Evolutionary conservation across 2,797 vertebrate species (phyloP), one percentile per base, ranked within the genome.

Genomic region (Sebastes itinus): DNA sequence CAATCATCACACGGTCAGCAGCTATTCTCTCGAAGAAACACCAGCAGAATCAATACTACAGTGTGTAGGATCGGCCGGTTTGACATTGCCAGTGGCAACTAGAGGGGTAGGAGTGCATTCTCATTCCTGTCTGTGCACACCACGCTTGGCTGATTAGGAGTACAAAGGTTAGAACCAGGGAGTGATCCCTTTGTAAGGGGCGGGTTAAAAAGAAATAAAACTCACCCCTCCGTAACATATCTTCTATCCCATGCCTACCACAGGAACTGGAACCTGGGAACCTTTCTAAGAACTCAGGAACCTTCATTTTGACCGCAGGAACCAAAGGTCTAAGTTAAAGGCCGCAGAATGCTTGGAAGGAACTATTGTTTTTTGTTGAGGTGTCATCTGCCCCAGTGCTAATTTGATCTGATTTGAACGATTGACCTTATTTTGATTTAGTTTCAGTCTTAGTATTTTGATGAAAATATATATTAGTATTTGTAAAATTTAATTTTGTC

Each of bases 1-100:
- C 83, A 82, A 72, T 89, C 54, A 84, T 79, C 74, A 38, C 76
- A 46, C 58, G 16, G 62, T 72, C 75, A 20, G 22, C 83, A 27
- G 33, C 35, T 49, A 13, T 81, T 87, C 52, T 80, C 42, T 30
- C 1, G 1, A 27, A 81, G 59, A 80, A 32, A 64, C 42, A 30
- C 27, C n/a, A 12, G 54, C 3, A 64, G 72, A 81, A 91, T 89
- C 75, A 65, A 88, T 84, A 80, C n/a, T 12, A 13, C 56, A 59
- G 12, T 65, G 66, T 83, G 69, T 28, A 70, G 18, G 28, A 74
- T 60, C 60, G 42, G 42, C 42, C 35, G 46, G 32, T 62, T 69
- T 83, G 68, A 52, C 76, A 67, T 76, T 68, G 46, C 67, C 42
- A 76, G 20, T 22, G 52, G 65, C 60, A 72, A 38, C 25, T 22